A percentile compares a stretch with the other conserved stretches of the same genome.
Evolutionary conservation across 2,888 invertebrate species (phyloP).

Genomic region (Dryobotodes eremita): DNA sequence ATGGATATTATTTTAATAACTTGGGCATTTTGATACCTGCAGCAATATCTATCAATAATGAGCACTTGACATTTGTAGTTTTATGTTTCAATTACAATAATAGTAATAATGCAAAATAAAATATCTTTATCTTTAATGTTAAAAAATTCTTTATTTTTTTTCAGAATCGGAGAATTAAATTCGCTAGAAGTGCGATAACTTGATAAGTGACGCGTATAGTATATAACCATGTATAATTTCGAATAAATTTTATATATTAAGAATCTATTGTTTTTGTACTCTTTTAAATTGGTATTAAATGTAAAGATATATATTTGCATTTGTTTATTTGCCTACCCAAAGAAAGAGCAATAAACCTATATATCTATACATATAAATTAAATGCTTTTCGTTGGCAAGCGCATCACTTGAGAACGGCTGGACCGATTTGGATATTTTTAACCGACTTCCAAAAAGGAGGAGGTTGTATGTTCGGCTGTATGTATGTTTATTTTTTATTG

Average conservation of each 20-base stretch:
- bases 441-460: no score
- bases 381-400: background rate
- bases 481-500: no score
- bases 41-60: background rate
- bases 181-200: background rate
- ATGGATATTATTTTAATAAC: background rate
- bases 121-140: no score
- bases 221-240: background rate
- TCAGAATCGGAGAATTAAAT: slow-evolving; percentile 35
- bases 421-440: background rate
- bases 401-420: background rate
- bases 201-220: background rate
- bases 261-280: background rate
- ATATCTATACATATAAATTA: background rate
- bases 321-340: slow-evolving; percentile 9
- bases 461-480: no score
- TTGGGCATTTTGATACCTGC: background rate
- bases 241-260: background rate
- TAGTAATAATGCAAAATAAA: no score
- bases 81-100: slow-evolving; percentile 3
- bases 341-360: background rate
- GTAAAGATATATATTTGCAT: slow-evolving; percentile 4
- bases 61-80: background rate
- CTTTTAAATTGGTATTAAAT: slow-evolving; percentile 28
- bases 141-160: slow-evolving; percentile 16